These are phyloP conservation scores for Stenchaetothrips biformis DNA, from an alignment of 2,888 invertebrate species.

Conservation along the genomic window DNA sequence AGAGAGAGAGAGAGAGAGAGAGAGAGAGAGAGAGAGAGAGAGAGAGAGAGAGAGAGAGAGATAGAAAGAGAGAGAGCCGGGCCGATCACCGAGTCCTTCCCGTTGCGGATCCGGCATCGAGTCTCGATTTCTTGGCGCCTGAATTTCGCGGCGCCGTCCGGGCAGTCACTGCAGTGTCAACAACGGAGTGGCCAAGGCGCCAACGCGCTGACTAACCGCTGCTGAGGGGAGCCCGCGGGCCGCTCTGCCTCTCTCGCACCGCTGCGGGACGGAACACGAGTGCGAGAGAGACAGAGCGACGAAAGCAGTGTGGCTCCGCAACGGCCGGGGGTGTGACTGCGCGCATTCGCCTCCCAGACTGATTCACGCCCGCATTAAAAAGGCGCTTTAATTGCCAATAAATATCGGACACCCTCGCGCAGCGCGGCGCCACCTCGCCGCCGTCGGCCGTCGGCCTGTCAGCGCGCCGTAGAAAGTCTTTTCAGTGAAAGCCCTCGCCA, in stretches of 20 bases:
- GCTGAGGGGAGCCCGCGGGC: neutral
- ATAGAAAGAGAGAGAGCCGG: neutral
- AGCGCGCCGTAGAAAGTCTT: neutral
- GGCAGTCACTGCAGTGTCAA: neutral
- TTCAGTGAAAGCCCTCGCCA: too few relatives aligned
- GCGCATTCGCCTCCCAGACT: neutral
- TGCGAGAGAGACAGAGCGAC: too few relatives aligned
- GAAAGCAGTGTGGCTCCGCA: too few relatives aligned
- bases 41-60: too few relatives aligned
- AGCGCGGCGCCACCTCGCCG: neutral
- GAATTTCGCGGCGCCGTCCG: neutral
- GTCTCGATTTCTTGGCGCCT: neutral
- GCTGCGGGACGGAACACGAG: neutral
- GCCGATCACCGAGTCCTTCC: too few relatives aligned
- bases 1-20: neutral
- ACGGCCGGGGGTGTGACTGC: neutral
- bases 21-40: too few relatives aligned
- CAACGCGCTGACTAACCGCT: slow-evolving; percentile 9
- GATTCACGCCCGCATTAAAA: neutral
- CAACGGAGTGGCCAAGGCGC: neutral
- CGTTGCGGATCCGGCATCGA: too few relatives aligned
- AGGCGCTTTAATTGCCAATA: slow-evolving; percentile 16
- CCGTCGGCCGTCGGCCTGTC: neutral
- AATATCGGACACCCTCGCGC: neutral
- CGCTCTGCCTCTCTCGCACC: neutral